Conservation (phyloP, 2,797 vertebrate species). For the Aviceda cuculoides region DNA sequence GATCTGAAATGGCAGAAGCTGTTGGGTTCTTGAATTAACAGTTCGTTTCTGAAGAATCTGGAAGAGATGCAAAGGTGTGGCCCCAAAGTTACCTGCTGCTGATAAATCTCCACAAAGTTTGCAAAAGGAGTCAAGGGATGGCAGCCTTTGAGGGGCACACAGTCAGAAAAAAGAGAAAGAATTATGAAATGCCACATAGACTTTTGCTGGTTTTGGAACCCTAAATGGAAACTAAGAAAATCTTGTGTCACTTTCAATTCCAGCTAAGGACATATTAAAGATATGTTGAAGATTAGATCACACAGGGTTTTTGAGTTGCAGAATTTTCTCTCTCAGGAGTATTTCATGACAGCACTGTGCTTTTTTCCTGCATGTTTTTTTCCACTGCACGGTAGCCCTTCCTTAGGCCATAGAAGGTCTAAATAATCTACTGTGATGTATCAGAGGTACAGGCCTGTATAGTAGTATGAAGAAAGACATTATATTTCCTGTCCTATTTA, state of each 20-base stretch:
- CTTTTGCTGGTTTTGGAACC: neutral
- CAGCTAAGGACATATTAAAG: neutral
- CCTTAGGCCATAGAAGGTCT: neutral
- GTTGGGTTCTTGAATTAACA: neutral
- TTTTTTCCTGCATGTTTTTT: neutral
- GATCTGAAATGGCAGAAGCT: neutral
- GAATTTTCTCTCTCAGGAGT: neutral
- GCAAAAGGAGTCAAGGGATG: neutral
- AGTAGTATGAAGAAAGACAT: neutral
- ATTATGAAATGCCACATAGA: neutral
- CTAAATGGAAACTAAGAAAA: neutral
- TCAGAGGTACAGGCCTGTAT: neutral
- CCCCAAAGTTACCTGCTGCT: neutral
- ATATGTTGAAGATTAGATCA: neutral
- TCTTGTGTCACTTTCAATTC: neutral
- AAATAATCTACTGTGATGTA: neutral
- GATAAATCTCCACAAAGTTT: neutral
- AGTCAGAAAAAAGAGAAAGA: neutral
- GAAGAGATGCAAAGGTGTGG: neutral
- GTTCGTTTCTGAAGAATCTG: neutral
- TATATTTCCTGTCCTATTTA: neutral
- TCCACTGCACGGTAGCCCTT: neutral
- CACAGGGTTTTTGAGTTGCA: neutral
- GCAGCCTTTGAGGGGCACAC: neutral
- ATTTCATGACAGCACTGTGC: neutral